Percentiles rank a stretch among this genome's conserved stretches.
These are phyloP conservation scores for Volucella inflata DNA, from an alignment of 2,888 invertebrate genomes.

Conservation along the genomic window DNA sequence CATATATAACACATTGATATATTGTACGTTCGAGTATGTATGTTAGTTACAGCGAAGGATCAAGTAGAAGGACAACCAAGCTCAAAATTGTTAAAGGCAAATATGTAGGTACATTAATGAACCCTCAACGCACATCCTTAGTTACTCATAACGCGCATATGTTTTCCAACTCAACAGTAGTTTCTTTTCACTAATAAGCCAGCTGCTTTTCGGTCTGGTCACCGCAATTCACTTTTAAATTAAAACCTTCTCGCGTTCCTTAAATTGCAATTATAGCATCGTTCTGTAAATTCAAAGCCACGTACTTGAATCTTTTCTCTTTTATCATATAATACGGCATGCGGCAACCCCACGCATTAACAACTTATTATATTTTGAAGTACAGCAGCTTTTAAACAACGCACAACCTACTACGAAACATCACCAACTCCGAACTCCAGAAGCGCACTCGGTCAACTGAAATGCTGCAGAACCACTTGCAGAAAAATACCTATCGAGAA, in stretches of 20 bases:
- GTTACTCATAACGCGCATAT: slow-evolving; percentile 34
- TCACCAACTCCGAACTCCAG: slow-evolving; percentile 64
- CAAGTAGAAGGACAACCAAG: slow-evolving; percentile 60
- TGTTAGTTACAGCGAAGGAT: slow-evolving; percentile 43
- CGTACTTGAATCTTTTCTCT: slow-evolving; percentile 56
- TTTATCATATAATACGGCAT: slow-evolving; percentile 30
- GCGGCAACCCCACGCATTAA: slow-evolving; percentile 43
- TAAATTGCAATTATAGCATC: slow-evolving; percentile 43
- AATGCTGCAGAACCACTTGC: slow-evolving; percentile 71
- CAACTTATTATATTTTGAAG: slow-evolving; percentile 18
- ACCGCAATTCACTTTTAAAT: slow-evolving; percentile 23
- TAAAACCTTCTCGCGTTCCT: slow-evolving; percentile 29
- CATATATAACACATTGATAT: no score
- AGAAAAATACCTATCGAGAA: slow-evolving; percentile 48
- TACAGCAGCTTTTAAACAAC: slow-evolving; percentile 30
- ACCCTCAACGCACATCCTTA: slow-evolving; percentile 48
- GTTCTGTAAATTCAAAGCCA: slow-evolving; percentile 37
- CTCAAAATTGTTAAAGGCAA: slow-evolving; percentile 17
- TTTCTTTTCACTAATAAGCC: slow-evolving; percentile 42
- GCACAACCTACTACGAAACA: slow-evolving; percentile 28
- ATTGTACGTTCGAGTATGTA: no score
- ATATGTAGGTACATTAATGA: slow-evolving; percentile 45
- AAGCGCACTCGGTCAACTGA: slow-evolving; percentile 72
- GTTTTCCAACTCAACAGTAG: slow-evolving; percentile 41
- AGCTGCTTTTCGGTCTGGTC: slow-evolving; percentile 47